Conservation (phyloP, 2,797 vertebrate species). For the Acanthurus tractus region DNA sequence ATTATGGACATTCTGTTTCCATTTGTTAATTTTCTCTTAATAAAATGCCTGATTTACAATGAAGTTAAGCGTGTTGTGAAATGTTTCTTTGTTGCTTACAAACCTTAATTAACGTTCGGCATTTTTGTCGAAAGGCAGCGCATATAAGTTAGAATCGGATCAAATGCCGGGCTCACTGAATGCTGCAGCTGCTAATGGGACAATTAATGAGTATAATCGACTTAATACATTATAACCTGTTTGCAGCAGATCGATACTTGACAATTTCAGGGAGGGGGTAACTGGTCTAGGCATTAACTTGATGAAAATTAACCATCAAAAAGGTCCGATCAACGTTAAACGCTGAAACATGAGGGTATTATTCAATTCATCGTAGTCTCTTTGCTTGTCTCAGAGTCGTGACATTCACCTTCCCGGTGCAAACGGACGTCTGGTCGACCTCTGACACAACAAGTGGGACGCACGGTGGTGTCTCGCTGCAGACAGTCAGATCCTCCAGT, state of each 20-base stretch:
- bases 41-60: constrained; percentile 53
- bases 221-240: too few species aligned
- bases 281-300: neutral
- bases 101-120: neutral
- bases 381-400: constrained; percentile 6
- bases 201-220: constrained; percentile 3
- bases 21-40: constrained; percentile 44
- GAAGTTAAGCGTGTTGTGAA: neutral
- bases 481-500: constrained; percentile 35
- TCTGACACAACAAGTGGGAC: constrained; percentile 17
- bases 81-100: neutral
- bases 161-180: neutral
- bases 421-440: constrained; percentile 25
- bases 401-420: constrained; percentile 47
- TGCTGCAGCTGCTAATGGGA: neutral
- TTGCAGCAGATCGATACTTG: neutral
- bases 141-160: neutral
- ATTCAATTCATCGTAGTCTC: neutral
- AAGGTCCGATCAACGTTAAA: neutral
- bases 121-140: neutral
- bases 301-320: neutral
- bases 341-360: neutral
- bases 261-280: neutral
- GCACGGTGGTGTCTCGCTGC: neutral
- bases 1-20: constrained; percentile 10